A percentile compares a stretch with the other conserved stretches of the same genome.
These are phyloP conservation scores for Cynocephalus volans DNA, from an alignment of 2,113 vertebrate genomes.

Conservation along the genomic window DNA sequence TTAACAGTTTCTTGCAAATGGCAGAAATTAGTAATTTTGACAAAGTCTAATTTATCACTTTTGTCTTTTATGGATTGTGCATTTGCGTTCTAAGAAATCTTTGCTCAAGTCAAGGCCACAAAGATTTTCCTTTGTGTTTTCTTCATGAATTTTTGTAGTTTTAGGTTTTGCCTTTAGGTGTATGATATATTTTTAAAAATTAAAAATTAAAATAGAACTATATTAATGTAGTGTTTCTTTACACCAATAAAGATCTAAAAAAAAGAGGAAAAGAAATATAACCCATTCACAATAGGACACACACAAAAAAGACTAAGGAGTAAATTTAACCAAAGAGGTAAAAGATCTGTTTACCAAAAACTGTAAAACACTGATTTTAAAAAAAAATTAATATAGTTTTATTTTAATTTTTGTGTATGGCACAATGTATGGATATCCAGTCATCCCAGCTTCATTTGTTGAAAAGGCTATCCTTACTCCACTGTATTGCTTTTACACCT, in stretches of 20 bases:
- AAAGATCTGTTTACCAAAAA: too few species aligned
- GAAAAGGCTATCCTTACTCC: neutral
- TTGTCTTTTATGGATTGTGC: neutral
- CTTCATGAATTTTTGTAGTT: neutral
- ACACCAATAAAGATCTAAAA: too few species aligned
- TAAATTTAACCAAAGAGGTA: too few species aligned
- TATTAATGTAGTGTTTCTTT: too few species aligned
- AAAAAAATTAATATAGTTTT: too few species aligned
- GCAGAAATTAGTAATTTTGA: neutral
- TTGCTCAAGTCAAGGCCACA: neutral
- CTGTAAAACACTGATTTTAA: too few species aligned
- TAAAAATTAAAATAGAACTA: too few species aligned
- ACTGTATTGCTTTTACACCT: neutral
- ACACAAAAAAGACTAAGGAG: too few species aligned
- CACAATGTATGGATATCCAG: neutral
- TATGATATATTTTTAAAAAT: neutral
- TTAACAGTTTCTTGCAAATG: neutral
- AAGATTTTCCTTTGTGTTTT: neutral
- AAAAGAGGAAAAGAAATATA: too few species aligned
- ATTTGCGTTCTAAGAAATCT: neutral
- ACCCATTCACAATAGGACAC: too few species aligned
- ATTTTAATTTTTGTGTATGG: neutral
- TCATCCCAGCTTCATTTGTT: neutral
- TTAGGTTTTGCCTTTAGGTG: neutral
- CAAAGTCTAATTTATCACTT: neutral